These are phyloP conservation scores for Orchesellides sinensis DNA, from an alignment of 2,888 invertebrate species.

Conservation along the genomic window DNA sequence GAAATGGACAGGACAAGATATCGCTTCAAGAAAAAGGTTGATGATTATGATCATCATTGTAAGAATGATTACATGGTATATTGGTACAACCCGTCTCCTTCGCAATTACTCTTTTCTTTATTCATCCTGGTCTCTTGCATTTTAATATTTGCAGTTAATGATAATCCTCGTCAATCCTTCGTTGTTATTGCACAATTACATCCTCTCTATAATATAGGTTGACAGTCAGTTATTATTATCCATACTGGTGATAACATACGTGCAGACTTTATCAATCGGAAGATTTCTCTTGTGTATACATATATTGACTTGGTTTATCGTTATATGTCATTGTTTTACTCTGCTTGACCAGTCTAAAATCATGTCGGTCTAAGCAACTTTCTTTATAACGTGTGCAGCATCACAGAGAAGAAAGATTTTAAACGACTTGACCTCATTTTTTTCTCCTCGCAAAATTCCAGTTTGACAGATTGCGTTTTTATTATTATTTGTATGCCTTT, in stretches of 20 bases:
- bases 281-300: background rate
- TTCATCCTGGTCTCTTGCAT: background rate
- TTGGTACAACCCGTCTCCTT: background rate
- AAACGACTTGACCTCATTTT: constrained; percentile 65
- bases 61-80: background rate
- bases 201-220: too few species aligned
- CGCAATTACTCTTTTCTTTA: background rate
- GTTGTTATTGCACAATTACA: background rate
- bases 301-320: background rate
- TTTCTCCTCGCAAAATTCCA: constrained; percentile 56
- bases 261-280: background rate
- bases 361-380: constrained; percentile 10
- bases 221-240: too few species aligned
- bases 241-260: too few species aligned
- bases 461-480: constrained; percentile 39
- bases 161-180: background rate
- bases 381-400: background rate
- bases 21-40: background rate
- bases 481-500: background rate
- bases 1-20: constrained; percentile 10
- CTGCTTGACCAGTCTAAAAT: background rate
- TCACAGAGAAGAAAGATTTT: constrained; percentile 60
- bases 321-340: background rate
- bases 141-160: too few species aligned
- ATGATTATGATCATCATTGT: background rate